phyloP scores from a whole-genome alignment of 1,140 invertebrate species.

The Panulirus ornatus region DNA sequence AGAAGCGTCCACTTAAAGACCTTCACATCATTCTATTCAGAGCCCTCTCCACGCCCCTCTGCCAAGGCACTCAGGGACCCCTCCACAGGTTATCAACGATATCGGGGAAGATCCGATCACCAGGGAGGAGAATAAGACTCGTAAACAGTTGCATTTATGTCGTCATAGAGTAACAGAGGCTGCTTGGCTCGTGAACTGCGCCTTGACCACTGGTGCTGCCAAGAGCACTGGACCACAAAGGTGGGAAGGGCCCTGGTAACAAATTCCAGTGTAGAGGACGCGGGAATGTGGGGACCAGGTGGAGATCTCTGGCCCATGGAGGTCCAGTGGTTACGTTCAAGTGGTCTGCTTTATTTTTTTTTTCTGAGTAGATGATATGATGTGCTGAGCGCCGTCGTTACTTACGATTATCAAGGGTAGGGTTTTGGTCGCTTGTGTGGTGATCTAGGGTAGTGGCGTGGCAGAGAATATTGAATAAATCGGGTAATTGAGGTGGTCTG shows the following conservation, averaged over 20 bases:
- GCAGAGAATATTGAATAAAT: too few relatives aligned
- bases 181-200: too few relatives aligned
- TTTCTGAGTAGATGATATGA: too few relatives aligned
- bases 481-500: too few relatives aligned
- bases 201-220: background rate
- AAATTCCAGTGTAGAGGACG: background rate
- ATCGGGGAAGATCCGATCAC: slow-evolving; percentile 18
- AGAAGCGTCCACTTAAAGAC: slow-evolving; percentile 1
- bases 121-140: background rate
- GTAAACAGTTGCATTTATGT: slow-evolving; percentile 45
- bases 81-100: background rate
- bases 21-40: slow-evolving; percentile 6
- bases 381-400: too few relatives aligned
- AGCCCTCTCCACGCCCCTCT: background rate
- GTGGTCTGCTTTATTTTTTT: too few relatives aligned
- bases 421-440: too few relatives aligned
- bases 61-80: background rate
- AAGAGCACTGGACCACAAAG: background rate
- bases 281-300: background rate
- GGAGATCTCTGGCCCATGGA: too few relatives aligned
- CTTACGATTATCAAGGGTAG: too few relatives aligned
- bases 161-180: background rate
- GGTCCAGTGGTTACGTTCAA: background rate
- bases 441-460: too few relatives aligned
- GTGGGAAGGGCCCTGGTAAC: background rate